Percentiles rank a stretch among this genome's conserved stretches.
These are phyloP conservation scores for Caretta caretta DNA, from an alignment of 2,113 vertebrate genomes.

Conservation along the genomic window DNA sequence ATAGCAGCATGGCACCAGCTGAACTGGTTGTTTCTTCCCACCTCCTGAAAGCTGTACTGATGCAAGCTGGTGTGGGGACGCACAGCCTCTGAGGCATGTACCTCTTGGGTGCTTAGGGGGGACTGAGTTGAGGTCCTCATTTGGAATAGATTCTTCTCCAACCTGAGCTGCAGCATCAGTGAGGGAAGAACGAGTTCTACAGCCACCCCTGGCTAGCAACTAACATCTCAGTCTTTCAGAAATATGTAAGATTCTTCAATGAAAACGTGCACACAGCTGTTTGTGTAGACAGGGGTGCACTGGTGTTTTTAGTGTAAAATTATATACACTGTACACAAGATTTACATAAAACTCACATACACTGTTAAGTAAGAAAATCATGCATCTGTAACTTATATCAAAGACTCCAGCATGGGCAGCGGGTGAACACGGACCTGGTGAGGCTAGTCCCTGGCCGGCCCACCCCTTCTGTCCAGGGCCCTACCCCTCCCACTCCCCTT, in stretches of 20 bases:
- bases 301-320: constrained; percentile 5
- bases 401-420: not conserved
- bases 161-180: fast-evolving
- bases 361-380: constrained; percentile 34
- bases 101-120: not conserved
- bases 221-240: constrained; percentile 23
- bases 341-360: not conserved
- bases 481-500: no score
- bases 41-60: not conserved
- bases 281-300: not conserved
- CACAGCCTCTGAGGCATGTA: not conserved
- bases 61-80: not conserved
- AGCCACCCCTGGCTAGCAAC: not conserved
- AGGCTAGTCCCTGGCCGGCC: no score
- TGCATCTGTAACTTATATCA: constrained; percentile 46
- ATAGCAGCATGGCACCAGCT: not conserved
- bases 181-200: not conserved
- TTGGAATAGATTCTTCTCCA: not conserved
- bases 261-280: not conserved
- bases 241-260: constrained; percentile 25
- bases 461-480: no score
- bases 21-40: not conserved
- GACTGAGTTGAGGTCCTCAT: not conserved
- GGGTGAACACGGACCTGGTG: no score
- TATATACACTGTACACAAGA: not conserved